phyloP scores from a whole-genome alignment of 2,888 invertebrate species.

The Cerastis leucographa region DNA sequence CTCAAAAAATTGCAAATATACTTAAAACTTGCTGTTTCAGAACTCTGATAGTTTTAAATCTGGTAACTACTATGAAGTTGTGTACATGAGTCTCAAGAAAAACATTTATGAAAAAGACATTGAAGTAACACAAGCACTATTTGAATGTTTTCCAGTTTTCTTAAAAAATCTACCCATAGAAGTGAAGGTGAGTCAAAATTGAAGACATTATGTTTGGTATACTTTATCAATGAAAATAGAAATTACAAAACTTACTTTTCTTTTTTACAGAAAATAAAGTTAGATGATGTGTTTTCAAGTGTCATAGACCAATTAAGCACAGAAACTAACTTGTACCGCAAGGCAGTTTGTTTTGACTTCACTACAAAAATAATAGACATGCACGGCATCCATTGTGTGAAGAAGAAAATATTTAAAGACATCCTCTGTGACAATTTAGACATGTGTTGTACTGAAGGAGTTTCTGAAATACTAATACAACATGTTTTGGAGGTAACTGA shows the following conservation, averaged over 20 bases:
- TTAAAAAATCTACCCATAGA: conserved; percentile 75
- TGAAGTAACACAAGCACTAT: conserved; percentile 75
- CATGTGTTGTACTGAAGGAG: conserved; percentile 77
- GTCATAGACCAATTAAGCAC: conserved; percentile 78
- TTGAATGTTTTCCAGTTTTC: conserved; percentile 75
- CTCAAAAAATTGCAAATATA: background rate
- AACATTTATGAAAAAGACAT: conserved; percentile 77
- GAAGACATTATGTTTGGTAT: background rate
- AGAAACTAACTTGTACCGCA: conserved; percentile 83
- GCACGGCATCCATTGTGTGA: conserved; percentile 80
- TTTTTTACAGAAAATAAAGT: conserved; percentile 75
- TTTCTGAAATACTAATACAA: conserved; percentile 78
- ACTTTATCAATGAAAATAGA: background rate
- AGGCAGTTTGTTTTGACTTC: conserved; percentile 78
- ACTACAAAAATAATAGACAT: conserved; percentile 76
- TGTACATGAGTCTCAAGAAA: conserved; percentile 79
- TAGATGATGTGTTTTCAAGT: conserved; percentile 77
- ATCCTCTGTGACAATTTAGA: conserved; percentile 82
- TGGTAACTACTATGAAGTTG: conserved; percentile 86
- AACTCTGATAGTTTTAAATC: conserved; percentile 72
- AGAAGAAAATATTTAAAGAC: conserved; percentile 75
- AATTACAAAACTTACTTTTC: background rate
- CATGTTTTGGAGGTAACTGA: conserved; percentile 79
- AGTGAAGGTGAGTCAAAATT: conserved; percentile 74
- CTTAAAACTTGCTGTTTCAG: conserved; percentile 60